Conservation (phyloP, 2,888 invertebrate species). For the Thecophora atra region DNA sequence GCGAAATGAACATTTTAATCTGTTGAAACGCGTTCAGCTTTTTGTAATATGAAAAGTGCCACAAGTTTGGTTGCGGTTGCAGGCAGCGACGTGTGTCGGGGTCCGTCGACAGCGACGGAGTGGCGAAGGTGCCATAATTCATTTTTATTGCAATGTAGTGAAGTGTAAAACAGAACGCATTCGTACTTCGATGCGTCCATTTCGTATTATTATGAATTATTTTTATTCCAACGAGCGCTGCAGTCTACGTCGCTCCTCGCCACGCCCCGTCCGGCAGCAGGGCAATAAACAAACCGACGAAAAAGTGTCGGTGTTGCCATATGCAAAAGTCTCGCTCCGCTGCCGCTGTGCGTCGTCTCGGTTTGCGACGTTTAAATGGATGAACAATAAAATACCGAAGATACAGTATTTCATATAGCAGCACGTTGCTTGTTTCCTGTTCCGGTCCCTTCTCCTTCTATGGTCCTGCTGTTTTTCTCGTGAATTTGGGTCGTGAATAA, state of each 20-base stretch:
- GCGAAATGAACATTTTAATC: slow-evolving; percentile 27
- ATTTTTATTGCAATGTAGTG: slow-evolving; percentile 41
- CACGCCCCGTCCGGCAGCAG: neutral
- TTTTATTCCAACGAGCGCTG: neutral
- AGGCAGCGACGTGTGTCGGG: too few species aligned
- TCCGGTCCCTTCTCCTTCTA: neutral
- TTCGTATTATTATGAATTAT: neutral
- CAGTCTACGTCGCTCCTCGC: neutral
- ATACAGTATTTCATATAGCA: slow-evolving; percentile 5
- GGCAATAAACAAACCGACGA: neutral
- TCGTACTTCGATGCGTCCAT: slow-evolving; percentile 11
- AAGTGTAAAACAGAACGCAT: slow-evolving; percentile 35
- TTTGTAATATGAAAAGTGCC: slow-evolving; percentile 21
- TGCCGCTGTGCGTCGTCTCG: neutral
- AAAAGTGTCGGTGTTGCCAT: too few species aligned
- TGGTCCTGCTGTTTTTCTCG: slow-evolving; percentile 26
- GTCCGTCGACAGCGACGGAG: neutral
- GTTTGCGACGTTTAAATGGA: slow-evolving; percentile 30
- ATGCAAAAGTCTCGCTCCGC: neutral
- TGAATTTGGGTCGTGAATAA: slow-evolving; percentile 60
- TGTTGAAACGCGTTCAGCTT: slow-evolving; percentile 11
- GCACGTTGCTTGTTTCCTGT: neutral
- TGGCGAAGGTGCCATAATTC: slow-evolving; percentile 34
- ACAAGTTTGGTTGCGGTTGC: neutral
- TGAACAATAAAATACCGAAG: slow-evolving; percentile 30